These are phyloP conservation scores for Apodemia hepburni DNA, from an alignment of 2,888 invertebrate genomes.

Conservation along the genomic window DNA sequence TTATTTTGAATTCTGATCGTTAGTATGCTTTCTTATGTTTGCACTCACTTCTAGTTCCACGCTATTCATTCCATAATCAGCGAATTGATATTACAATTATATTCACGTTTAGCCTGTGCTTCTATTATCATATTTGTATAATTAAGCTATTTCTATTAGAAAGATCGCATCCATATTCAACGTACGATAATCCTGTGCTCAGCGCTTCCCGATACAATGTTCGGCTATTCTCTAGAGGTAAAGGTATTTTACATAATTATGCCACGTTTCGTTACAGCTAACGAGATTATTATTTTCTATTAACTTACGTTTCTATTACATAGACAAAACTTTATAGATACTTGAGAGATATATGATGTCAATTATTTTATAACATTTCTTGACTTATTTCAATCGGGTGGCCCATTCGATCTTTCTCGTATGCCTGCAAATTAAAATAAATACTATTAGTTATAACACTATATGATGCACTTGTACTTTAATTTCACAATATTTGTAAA, in stretches of 20 bases:
- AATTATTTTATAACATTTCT: too few species aligned
- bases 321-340: too few species aligned
- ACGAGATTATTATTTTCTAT: conserved; percentile 1
- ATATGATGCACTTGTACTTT: too few species aligned
- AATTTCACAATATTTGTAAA: too few species aligned
- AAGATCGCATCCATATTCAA: conserved; percentile 20
- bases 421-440: too few species aligned
- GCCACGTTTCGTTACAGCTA: conserved; percentile 5
- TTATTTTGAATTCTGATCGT: background rate
- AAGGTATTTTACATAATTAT: conserved; percentile 5
- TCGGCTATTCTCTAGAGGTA: background rate
- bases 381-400: too few species aligned
- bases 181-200: background rate
- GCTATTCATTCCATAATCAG: background rate
- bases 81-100: background rate
- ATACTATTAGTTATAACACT: too few species aligned
- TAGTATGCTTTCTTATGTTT: background rate
- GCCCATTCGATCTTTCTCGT: too few species aligned
- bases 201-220: background rate
- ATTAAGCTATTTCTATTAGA: conserved; percentile 23
- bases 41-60: background rate
- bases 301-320: background rate
- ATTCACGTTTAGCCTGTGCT: background rate
- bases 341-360: too few species aligned
- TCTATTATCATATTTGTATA: conserved; percentile 23